phyloP scores from a whole-genome alignment of 2,113 vertebrate genomes.

The Phrynocephalus versicolor region DNA sequence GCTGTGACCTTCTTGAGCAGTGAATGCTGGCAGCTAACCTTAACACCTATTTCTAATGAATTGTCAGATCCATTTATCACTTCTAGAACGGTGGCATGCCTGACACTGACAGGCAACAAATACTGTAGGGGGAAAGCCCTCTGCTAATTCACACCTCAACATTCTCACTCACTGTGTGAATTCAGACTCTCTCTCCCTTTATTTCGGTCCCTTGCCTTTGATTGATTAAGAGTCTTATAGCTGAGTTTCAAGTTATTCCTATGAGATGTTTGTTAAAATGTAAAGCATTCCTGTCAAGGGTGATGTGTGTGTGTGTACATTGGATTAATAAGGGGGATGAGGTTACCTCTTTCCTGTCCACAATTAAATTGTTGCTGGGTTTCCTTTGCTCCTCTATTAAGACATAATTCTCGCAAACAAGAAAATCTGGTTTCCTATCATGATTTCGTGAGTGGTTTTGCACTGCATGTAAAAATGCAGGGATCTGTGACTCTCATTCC shows the following conservation, averaged over 20 bases:
- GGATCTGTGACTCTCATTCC: neutral
- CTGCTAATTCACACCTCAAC: conserved; percentile 9
- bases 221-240: neutral
- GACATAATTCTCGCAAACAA: neutral
- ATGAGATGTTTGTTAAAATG: neutral
- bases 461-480: neutral
- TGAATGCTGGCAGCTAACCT: conserved; percentile 14
- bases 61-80: conserved; percentile 34
- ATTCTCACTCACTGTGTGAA: neutral
- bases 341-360: neutral
- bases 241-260: neutral
- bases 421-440: neutral
- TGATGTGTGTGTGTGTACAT: neutral
- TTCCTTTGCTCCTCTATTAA: neutral
- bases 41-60: conserved; percentile 5
- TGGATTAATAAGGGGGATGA: neutral
- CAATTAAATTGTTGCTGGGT: neutral
- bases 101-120: conserved; percentile 15
- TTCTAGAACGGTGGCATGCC: neutral
- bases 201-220: neutral
- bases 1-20: conserved; percentile 2
- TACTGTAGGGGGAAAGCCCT: conserved; percentile 4
- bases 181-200: neutral
- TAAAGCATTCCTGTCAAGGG: neutral
- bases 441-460: neutral